phyloP scores from a whole-genome alignment of 1,140 invertebrate genomes.

The Neodiprion pinetum region DNA sequence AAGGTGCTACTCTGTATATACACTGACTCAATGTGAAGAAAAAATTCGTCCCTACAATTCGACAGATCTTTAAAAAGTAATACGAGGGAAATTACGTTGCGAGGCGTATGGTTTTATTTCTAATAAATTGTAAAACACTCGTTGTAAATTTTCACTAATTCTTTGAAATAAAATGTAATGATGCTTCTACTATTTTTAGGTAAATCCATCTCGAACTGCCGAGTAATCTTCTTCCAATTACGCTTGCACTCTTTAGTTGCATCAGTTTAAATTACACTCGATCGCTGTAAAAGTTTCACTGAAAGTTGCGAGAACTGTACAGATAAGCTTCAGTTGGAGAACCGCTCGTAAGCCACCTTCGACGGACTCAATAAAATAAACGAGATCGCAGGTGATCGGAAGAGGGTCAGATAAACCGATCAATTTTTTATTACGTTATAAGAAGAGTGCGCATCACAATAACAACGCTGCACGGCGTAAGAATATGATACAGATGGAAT shows the following conservation, averaged over 20 bases:
- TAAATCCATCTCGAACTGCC: background rate
- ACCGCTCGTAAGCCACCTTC: too few species aligned
- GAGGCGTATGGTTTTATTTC: background rate
- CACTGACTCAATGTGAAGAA: constrained; percentile 25
- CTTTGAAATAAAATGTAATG: constrained; percentile 39
- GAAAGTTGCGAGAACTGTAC: background rate
- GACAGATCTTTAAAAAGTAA: background rate
- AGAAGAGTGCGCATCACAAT: too few species aligned
- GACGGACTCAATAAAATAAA: too few species aligned
- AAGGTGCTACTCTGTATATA: constrained; percentile 39
- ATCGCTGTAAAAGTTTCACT: background rate
- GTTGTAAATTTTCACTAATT: constrained; percentile 17
- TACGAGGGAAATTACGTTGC: background rate
- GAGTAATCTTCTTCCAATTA: background rate
- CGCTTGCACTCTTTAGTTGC: background rate
- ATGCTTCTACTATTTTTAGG: constrained; percentile 35
- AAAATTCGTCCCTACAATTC: constrained; percentile 30
- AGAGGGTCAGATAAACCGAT: too few species aligned
- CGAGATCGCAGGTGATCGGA: too few species aligned
- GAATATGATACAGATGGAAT: too few species aligned
- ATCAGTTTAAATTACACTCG: background rate
- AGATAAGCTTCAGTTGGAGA: too few species aligned
- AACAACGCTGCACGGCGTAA: too few species aligned
- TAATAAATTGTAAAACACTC: background rate
- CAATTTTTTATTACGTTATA: too few species aligned